Base-by-base conservation (phyloP, 2,888 invertebrate species). In the Stratiomys singularior region DNA sequence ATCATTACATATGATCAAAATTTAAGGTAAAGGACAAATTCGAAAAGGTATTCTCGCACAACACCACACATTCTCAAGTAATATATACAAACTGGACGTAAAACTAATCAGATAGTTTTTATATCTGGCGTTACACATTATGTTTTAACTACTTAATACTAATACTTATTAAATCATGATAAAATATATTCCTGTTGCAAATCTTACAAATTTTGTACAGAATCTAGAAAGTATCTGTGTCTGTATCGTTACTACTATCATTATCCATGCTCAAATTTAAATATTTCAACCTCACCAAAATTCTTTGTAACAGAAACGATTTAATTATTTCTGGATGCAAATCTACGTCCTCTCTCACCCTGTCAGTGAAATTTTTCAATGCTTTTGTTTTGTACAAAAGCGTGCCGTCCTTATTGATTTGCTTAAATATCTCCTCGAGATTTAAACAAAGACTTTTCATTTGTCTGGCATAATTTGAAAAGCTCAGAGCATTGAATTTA, bases 301-400 rank as follows among this genome's bases (percentile, higher is more conserved):
- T 64, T 30, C 64, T 64, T 30, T 64, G 64, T 18, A 30, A 18
- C 15, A 64, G 25, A n/a, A 28, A 64, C 7, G 28, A 28, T 64
- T 30, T 28, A 2, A 64, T 30, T 13, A 64, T 30, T 5, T 30
- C 37, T 15, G 7, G 2, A 9, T 28, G 64, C 13, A 30, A 2
- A n/a, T 28, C 11, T 2, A 30, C 30, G n/a, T 64, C 13, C 15
- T 9, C 23, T 7, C n/a, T 13, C n/a, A 18, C n/a, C 25, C 18
- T 11, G 28, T 64, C 21, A 9, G n/a, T 18, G 9, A 64, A 64
- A 5, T n/a, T 64, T 15, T 27, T 18, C 7, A 64, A n/a, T 11
- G 25, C 18, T 15, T 30, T 30, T 30, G 30, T 28, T 30, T 64
- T 64, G 25, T 30, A 64, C 27, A 15, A 15, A 64, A 64, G 23